Conservation (phyloP, 23 tunicate genomes). For the Trididemnum clinides region DNA sequence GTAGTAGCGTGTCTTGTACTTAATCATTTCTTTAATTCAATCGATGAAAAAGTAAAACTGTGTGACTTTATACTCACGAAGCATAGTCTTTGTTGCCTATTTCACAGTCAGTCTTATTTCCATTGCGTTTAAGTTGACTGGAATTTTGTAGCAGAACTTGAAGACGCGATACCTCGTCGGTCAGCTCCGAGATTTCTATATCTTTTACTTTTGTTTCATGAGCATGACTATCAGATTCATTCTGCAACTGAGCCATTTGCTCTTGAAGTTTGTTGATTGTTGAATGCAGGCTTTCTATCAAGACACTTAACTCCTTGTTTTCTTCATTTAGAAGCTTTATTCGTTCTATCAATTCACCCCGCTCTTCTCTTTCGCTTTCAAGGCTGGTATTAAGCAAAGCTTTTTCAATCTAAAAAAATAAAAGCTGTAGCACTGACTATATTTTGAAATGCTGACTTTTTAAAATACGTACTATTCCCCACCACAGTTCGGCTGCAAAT, state of each 20-base stretch:
- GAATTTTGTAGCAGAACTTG: background rate
- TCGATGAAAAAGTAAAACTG: too few relatives aligned
- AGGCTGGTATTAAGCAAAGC: constrained; percentile 59
- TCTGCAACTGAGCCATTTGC: constrained; percentile 11
- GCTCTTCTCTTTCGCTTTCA: constrained; percentile 53
- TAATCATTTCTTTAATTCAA: too few relatives aligned
- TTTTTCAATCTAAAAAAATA: constrained; percentile 44
- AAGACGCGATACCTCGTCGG: background rate
- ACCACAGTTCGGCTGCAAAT: too few relatives aligned
- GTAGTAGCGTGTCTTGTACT: too few relatives aligned
- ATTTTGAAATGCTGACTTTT: too few relatives aligned
- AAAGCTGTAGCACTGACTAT: too few relatives aligned
- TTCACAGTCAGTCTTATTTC: background rate
- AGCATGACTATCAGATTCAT: constrained; percentile 31
- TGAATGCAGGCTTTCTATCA: constrained; percentile 13
- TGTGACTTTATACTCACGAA: background rate
- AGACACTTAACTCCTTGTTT: constrained; percentile 24
- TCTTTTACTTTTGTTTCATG: constrained; percentile 23
- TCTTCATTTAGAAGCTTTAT: background rate
- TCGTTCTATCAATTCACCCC: constrained; percentile 4
- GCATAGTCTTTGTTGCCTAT: background rate
- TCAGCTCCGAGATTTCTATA: constrained; percentile 17
- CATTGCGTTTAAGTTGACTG: background rate
- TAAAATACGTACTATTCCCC: too few relatives aligned
- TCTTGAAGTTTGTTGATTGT: constrained; percentile 40